Conservation (phyloP, 2,113 vertebrate genomes). For the Oxyruncus cristatus region DNA sequence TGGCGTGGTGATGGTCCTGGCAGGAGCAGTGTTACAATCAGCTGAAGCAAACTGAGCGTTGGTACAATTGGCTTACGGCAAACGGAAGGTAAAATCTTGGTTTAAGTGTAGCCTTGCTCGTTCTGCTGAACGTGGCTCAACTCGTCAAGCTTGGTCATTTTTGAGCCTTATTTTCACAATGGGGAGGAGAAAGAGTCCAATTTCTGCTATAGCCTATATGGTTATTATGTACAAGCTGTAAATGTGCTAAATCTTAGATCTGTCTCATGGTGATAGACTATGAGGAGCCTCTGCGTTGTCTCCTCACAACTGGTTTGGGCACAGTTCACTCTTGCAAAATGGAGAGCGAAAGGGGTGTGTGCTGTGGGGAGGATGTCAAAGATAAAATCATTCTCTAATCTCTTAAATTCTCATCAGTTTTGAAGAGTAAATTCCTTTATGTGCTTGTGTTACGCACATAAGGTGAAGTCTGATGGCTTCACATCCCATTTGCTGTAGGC, state of each 20-base stretch:
- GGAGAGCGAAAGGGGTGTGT: background rate
- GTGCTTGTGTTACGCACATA: accelerated
- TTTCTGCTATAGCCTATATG: background rate
- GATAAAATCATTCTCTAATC: background rate
- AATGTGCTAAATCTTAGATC: background rate
- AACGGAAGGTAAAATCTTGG: background rate
- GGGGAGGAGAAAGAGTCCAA: background rate
- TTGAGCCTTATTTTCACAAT: background rate
- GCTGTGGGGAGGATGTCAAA: background rate
- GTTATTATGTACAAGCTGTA: background rate
- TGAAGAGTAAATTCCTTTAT: background rate
- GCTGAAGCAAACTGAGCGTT: background rate
- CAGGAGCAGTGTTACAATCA: background rate
- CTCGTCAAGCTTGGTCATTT: background rate
- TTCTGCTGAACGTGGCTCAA: background rate
- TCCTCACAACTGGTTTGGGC: background rate
- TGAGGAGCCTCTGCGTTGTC: background rate
- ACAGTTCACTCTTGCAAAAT: background rate
- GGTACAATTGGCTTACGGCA: accelerated
- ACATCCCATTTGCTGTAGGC: background rate
- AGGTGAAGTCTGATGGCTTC: background rate
- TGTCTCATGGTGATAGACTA: background rate
- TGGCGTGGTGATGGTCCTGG: background rate
- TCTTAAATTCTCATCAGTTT: background rate
- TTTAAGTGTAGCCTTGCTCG: too few relatives aligned